Evolutionary conservation across 2,797 vertebrate species (phyloP).

Genomic region (Pempheris klunzingeri): DNA sequence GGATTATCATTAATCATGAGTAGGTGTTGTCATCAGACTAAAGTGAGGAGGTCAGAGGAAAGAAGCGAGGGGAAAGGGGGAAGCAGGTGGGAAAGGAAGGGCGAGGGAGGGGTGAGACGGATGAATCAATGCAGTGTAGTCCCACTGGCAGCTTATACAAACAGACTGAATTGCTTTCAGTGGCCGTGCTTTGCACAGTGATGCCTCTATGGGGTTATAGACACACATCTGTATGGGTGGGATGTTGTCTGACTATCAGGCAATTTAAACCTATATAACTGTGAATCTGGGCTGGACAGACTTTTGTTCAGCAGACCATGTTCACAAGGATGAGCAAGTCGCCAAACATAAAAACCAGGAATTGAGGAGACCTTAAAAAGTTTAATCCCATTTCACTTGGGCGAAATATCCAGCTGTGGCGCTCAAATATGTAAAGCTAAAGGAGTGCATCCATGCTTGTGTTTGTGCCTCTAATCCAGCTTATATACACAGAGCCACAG

Average conservation of each 20-base stretch:
- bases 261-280: constrained; percentile 56
- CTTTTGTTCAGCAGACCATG: no score
- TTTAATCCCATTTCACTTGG: constrained; percentile 58
- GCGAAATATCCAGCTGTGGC: constrained; percentile 60
- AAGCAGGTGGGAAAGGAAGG: constrained; percentile 71
- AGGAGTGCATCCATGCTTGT: constrained; percentile 51
- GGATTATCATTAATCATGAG: constrained; percentile 73
- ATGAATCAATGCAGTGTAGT: constrained; percentile 79
- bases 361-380: constrained; percentile 55
- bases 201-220: constrained; percentile 55
- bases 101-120: constrained; percentile 46
- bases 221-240: constrained; percentile 64
- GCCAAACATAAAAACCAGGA: constrained; percentile 45
- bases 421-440: constrained; percentile 68
- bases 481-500: constrained; percentile 68
- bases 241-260: constrained; percentile 38
- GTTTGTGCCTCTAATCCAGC: constrained; percentile 73
- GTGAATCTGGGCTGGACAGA: constrained; percentile 44
- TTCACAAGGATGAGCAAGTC: constrained; percentile 51
- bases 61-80: constrained; percentile 42
- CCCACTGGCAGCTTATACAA: constrained; percentile 66
- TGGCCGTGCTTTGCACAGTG: constrained; percentile 69
- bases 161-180: constrained; percentile 67
- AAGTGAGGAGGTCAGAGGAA: constrained; percentile 43
- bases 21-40: constrained; percentile 62